phyloP scores from a whole-genome alignment of 2,797 vertebrate genomes.

The Calcarius lapponicus region DNA sequence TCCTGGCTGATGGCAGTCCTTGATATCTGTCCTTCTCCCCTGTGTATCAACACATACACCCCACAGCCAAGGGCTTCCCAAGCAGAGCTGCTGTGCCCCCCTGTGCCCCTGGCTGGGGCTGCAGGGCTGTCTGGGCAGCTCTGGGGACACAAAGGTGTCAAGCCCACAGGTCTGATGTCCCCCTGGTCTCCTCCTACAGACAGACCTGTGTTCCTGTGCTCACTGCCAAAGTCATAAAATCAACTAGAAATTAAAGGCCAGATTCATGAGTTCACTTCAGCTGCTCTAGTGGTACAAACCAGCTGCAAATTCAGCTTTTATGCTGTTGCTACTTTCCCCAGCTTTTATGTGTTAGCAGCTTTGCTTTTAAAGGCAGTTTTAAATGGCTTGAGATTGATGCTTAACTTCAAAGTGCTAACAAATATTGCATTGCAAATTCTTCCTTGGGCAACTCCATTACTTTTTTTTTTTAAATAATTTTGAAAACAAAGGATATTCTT shows the following conservation, averaged over 20 bases:
- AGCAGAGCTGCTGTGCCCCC: not conserved
- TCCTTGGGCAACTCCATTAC: constrained; percentile 11
- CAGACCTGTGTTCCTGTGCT: not conserved
- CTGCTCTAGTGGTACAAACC: not conserved
- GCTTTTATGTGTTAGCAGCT: constrained; percentile 40
- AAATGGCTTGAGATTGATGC: constrained; percentile 52
- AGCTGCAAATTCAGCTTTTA: constrained; percentile 52
- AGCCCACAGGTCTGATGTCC: not conserved
- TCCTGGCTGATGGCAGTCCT: not conserved
- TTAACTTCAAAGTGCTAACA: constrained; percentile 43
- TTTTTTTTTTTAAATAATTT: not conserved
- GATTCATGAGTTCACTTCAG: constrained; percentile 36
- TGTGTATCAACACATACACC: fast-evolving
- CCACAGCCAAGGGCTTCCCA: fast-evolving
- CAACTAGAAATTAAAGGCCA: constrained; percentile 41
- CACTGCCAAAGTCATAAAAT: not conserved
- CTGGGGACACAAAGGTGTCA: not conserved
- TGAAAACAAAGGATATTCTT: constrained; percentile 27
- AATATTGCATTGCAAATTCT: constrained; percentile 30
- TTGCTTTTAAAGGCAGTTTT: constrained; percentile 51
- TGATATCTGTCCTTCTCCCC: not conserved
- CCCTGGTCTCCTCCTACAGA: not conserved
- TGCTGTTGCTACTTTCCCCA: not conserved
- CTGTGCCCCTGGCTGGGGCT: fast-evolving
- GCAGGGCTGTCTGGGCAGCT: not conserved